Conservation (phyloP, 2,113 vertebrate genomes). For the Ctenomys sociabilis region DNA sequence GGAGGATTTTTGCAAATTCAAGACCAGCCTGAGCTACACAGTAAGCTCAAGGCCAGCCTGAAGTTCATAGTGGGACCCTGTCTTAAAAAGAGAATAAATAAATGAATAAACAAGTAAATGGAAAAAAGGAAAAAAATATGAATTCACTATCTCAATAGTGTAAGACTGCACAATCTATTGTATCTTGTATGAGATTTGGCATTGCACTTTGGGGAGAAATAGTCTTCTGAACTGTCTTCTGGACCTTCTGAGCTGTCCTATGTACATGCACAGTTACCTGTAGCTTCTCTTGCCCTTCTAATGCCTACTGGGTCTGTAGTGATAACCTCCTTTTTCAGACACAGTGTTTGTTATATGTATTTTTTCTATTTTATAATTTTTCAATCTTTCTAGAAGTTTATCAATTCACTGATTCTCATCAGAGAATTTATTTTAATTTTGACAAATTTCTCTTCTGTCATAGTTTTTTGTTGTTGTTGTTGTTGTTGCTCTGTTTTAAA, state of each 20-base stretch:
- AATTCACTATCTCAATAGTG: not conserved
- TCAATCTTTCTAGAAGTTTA: not conserved
- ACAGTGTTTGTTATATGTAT: not conserved
- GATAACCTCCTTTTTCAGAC: not conserved
- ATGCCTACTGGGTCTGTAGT: not conserved
- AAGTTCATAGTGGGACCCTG: no score
- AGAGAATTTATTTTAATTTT: not conserved
- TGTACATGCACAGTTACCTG: not conserved
- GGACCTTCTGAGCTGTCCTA: not conserved
- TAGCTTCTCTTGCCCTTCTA: not conserved
- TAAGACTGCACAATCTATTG: not conserved
- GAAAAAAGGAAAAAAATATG: not conserved
- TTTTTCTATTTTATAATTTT: not conserved
- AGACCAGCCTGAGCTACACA: no score
- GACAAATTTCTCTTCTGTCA: not conserved
- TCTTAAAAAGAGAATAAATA: no score
- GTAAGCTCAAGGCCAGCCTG: no score
- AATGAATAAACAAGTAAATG: no score
- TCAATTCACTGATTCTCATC: not conserved
- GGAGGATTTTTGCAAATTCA: no score
- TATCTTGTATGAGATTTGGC: not conserved
- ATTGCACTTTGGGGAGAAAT: not conserved
- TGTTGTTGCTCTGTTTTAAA: not conserved
- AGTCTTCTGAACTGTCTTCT: not conserved
- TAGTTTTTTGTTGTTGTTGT: not conserved